Percentiles rank a stretch among this genome's conserved stretches.
Conservation (phyloP, 2,113 vertebrate genomes). For the Oophaga pumilio region DNA sequence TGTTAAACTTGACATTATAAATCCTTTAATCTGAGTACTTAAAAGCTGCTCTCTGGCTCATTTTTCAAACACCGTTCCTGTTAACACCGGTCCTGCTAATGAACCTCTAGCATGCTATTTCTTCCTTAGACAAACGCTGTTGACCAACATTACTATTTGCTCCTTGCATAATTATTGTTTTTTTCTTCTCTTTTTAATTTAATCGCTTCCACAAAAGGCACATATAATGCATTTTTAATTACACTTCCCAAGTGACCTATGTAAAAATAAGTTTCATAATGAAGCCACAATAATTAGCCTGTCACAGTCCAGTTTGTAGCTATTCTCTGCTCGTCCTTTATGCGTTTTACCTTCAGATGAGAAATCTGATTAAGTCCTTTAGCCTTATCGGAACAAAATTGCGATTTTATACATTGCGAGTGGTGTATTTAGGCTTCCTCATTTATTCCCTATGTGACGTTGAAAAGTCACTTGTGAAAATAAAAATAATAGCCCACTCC, state of each 20-base stretch:
- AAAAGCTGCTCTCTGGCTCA: constrained; percentile 85
- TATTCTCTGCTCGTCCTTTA: constrained; percentile 93
- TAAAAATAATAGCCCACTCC: constrained; percentile 77
- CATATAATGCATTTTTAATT: constrained; percentile 99
- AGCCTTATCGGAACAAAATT: constrained; percentile 66
- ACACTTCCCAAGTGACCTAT: constrained; percentile 96
- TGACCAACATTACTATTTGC: constrained; percentile 99
- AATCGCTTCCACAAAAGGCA: constrained; percentile 97
- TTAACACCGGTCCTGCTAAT: constrained; percentile 88
- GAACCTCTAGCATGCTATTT: constrained; percentile 82
- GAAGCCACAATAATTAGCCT: constrained; percentile 95
- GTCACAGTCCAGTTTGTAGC: constrained; percentile 93
- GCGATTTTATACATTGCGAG: constrained; percentile 78
- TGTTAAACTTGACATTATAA: constrained; percentile 96
- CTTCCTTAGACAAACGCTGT: constrained; percentile 90
- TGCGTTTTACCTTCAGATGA: constrained; percentile 83
- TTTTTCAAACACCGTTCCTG: constrained; percentile 86
- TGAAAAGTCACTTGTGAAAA: constrained; percentile 81
- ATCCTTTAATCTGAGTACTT: constrained; percentile 92
- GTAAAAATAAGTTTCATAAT: constrained; percentile 96
- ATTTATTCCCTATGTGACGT: constrained; percentile 85
- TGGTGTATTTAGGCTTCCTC: constrained; percentile 80
- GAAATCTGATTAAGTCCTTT: constrained; percentile 58
- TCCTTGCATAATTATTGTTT: constrained; percentile 88
- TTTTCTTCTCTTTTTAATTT: constrained; percentile 89